Conservation (phyloP, 2,888 invertebrate genomes). For the Napeogenes sylphis region DNA sequence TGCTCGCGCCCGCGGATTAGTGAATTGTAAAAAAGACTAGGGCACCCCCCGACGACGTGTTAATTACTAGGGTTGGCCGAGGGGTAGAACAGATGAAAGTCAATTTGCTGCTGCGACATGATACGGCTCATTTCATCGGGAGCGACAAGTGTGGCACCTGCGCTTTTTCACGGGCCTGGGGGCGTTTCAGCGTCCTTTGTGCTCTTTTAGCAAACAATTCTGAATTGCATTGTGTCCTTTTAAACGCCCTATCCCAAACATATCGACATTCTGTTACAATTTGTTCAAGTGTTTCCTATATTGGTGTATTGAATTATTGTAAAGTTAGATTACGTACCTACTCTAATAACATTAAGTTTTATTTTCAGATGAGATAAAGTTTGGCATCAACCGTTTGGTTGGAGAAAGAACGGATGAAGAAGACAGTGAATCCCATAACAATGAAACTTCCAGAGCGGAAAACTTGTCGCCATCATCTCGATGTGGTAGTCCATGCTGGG, state of each 20-base stretch:
- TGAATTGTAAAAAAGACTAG: conserved; percentile 73
- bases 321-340: neutral
- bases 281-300: conserved; percentile 14
- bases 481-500: conserved; percentile 77
- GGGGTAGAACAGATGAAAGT: conserved; percentile 76
- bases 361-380: conserved; percentile 88
- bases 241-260: conserved; percentile 31
- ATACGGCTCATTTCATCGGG: conserved; percentile 80
- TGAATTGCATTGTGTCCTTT: conserved; percentile 34
- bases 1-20: conserved; percentile 75
- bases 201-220: conserved; percentile 40
- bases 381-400: conserved; percentile 89
- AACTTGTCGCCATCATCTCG: conserved; percentile 68
- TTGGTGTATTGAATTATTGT: neutral
- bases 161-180: conserved; percentile 58
- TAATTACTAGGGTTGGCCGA: conserved; percentile 76
- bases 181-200: conserved; percentile 53
- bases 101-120: conserved; percentile 82
- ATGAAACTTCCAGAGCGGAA: conserved; percentile 54
- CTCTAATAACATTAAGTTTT: conserved; percentile 34
- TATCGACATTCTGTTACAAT: conserved; percentile 26
- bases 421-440: conserved; percentile 72
- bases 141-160: conserved; percentile 76
- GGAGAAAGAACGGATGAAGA: conserved; percentile 81
- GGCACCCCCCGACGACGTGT: conserved; percentile 70